phyloP scores from a whole-genome alignment of 23 tunicate species.

The Styela clava region DNA sequence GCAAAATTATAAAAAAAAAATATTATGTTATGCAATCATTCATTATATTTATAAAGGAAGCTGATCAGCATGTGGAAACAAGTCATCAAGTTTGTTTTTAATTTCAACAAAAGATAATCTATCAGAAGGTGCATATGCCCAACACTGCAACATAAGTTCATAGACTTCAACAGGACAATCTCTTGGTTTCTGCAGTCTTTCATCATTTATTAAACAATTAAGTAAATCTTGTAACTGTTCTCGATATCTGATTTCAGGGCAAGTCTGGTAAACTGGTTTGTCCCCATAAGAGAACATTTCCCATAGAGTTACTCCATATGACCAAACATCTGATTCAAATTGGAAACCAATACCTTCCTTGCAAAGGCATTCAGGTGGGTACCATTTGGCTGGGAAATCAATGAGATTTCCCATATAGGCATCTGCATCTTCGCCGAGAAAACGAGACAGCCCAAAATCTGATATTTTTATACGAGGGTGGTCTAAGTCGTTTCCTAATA shows the following conservation, averaged over 20 bases:
- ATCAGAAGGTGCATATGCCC: slow-evolving; percentile 57
- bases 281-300: slow-evolving; percentile 88
- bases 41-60: neutral
- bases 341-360: slow-evolving; percentile 15
- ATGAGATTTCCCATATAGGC: slow-evolving; percentile 67
- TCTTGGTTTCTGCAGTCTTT: slow-evolving; percentile 53
- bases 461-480: slow-evolving; percentile 54
- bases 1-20: too few relatives aligned
- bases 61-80: slow-evolving; percentile 9
- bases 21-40: too few relatives aligned
- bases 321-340: slow-evolving; percentile 88
- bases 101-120: slow-evolving; percentile 48
- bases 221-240: slow-evolving; percentile 6
- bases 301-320: slow-evolving; percentile 87
- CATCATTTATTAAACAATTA: slow-evolving; percentile 18
- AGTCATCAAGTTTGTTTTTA: slow-evolving; percentile 24
- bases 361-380: slow-evolving; percentile 87
- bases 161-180: slow-evolving; percentile 67
- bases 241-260: slow-evolving; percentile 1
- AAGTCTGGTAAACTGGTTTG: slow-evolving; percentile 36
- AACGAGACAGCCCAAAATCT: slow-evolving; percentile 82
- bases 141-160: slow-evolving; percentile 51
- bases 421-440: slow-evolving; percentile 37
- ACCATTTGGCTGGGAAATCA: slow-evolving; percentile 89
- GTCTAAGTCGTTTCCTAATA: slow-evolving; percentile 42